Base-by-base conservation (phyloP, 2,888 invertebrate genomes). In the Acronicta leporina region DNA sequence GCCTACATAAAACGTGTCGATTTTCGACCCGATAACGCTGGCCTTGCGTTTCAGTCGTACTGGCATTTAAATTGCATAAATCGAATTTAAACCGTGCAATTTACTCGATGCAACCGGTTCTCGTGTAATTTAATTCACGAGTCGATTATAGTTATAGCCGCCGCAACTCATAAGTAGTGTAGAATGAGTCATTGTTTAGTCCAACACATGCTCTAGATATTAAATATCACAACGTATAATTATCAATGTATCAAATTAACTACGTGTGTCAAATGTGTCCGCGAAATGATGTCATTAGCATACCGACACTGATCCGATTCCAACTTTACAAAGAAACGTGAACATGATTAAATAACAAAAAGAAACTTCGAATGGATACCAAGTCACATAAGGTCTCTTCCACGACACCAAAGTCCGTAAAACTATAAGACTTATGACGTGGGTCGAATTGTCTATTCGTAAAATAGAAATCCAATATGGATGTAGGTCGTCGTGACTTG, bases 1-100 rank as follows among this genome's bases (percentile, higher is more conserved):
- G 87, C 92, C 90, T 89, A 92, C 87, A 89, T 91, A 87, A 84
- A 88, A 89, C 89, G 87, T 88, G 88, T 89, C 84, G 90, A 93
- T 93, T 91, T 91, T 89, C 86, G 76, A 83, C 85, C 82, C 81
- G 92, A 92, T 92, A 92, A 83, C 80, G 87, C 76, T 89, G 90
- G 89, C 93, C 92, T 93, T 92, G 91, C 79, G 86, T 85, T 88
- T 87, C 81, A 88, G 88, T 85, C 72, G 81, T 83, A 83, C 82
- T 88, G 87, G 83, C 90, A 90, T 90, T 92, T 91, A 89, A 89
- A 90, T 89, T 91, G 89, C 87, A 88, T 84, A 86, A 87, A 83
- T 87, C 82, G 85, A 85, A 87, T 88, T 87, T 84, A 83, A 86
- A 84, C 83, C 81, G 82, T 79, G 82, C 87, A 87, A 89, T 89